Conservation (phyloP, 2,888 invertebrate species). For the Junonia oenone region DNA sequence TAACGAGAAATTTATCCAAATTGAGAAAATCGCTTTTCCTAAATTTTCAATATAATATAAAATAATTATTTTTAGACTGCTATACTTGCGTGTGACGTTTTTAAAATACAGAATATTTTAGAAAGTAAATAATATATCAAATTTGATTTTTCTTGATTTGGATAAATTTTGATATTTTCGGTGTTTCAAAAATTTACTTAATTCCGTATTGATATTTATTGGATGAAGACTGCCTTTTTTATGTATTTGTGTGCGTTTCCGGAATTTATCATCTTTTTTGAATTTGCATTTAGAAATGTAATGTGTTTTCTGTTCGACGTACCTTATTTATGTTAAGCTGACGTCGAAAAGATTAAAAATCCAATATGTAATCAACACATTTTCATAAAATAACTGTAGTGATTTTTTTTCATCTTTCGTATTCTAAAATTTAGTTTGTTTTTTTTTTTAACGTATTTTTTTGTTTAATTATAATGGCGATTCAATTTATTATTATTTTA, state of each 20-base stretch:
- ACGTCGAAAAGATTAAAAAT: not conserved
- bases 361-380: too few relatives aligned
- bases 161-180: not conserved
- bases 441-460: too few relatives aligned
- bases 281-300: not conserved
- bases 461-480: too few relatives aligned
- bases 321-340: not conserved
- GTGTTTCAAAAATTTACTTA: not conserved
- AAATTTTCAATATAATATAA: conserved; percentile 4
- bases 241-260: not conserved
- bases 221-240: not conserved
- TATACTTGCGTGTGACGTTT: not conserved
- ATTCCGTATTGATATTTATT: not conserved
- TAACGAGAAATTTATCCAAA: not conserved
- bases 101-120: not conserved
- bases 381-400: too few relatives aligned
- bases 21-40: not conserved
- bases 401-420: too few relatives aligned
- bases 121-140: not conserved
- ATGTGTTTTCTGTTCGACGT: not conserved
- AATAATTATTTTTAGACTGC: conserved; percentile 13
- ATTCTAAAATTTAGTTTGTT: too few relatives aligned
- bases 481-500: too few relatives aligned
- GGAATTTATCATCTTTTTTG: not conserved
- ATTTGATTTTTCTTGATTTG: not conserved